A percentile compares a stretch with the other conserved stretches of the same genome.
These are phyloP conservation scores for Cosmia pyralina DNA, from an alignment of 2,888 invertebrate species.

Conservation along the genomic window DNA sequence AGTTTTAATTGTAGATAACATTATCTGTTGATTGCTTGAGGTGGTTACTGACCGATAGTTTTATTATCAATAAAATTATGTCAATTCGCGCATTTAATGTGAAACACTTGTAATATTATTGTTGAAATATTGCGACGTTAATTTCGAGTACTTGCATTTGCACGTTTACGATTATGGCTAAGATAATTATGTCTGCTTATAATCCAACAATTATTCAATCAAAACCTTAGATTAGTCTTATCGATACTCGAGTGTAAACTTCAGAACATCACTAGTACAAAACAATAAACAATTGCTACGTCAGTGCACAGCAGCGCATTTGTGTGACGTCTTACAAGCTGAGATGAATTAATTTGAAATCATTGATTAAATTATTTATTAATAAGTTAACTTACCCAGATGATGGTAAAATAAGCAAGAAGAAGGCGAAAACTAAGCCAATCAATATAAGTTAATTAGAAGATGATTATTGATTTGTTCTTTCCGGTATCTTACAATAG, in stretches of 20 bases:
- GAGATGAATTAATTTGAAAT: conserved; percentile 17
- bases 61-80: conserved; percentile 51
- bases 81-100: conserved; percentile 46
- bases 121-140: conserved; percentile 53
- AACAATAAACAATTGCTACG: conserved; percentile 35
- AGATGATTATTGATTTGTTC: neutral
- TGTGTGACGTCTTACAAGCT: conserved; percentile 18
- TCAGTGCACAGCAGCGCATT: conserved; percentile 18
- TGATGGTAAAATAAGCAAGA: conserved; percentile 4
- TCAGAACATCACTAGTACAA: conserved; percentile 33
- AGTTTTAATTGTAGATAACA: conserved; percentile 63
- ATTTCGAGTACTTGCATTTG: conserved; percentile 26
- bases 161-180: conserved; percentile 20
- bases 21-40: conserved; percentile 61
- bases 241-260: conserved; percentile 24
- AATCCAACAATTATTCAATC: neutral
- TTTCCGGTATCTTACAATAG: conserved; percentile 7
- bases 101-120: conserved; percentile 47
- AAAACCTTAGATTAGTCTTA: neutral
- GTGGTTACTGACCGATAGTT: conserved; percentile 58
- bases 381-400: neutral
- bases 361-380: conserved; percentile 8
- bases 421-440: neutral
- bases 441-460: neutral
- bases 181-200: conserved; percentile 15